phyloP scores from a whole-genome alignment of 2,113 vertebrate genomes.

The Felis catus region F.catus_Fca126_mat1.0 CM031415.1:170548501-170549000 shows the following conservation, averaged over 20 bases:
- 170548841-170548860: background rate
- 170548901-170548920: background rate
- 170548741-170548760: background rate
- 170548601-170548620: background rate
- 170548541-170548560: background rate
- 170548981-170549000: background rate
- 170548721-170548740: background rate
- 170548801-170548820: background rate
- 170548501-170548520: background rate
- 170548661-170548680: background rate
- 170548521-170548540: background rate
- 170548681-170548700: background rate
- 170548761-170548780: background rate
- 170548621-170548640: background rate
- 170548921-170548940: background rate
- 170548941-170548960: background rate
- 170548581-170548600: background rate
- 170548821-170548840: background rate
- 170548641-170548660: background rate
- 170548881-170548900: background rate
- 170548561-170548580: background rate
- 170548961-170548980: background rate
- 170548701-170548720: background rate
- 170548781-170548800: slow-evolving; percentile 8
- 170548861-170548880: background rate